phyloP scores from a whole-genome alignment of 2,888 invertebrate species.

The Latrodectus elegans region DNA sequence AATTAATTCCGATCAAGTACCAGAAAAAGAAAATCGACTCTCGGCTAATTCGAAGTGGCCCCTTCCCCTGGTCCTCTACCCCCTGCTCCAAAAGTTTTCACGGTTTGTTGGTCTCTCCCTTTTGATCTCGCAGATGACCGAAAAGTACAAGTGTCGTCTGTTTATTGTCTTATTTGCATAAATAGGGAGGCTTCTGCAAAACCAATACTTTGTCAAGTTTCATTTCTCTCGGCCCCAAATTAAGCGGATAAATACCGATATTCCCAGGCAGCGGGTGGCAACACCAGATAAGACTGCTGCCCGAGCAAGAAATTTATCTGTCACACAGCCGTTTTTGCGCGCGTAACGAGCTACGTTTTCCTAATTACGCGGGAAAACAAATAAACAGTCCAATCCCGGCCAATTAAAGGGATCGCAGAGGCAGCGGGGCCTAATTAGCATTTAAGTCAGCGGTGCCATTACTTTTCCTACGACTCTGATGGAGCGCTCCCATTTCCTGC shows the following conservation, averaged over 20 bases:
- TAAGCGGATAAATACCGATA: conserved; percentile 3
- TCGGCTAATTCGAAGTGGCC: background rate
- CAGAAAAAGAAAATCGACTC: background rate
- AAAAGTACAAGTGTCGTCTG: background rate
- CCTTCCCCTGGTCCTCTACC: too few species aligned
- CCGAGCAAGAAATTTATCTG: conserved; percentile 3
- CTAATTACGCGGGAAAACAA: too few species aligned
- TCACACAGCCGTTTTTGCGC: background rate
- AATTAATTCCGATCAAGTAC: background rate
- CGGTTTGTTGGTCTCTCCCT: background rate
- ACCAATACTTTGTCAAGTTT: conserved; percentile 5
- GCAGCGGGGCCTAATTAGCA: background rate
- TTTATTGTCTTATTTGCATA: conserved; percentile 3
- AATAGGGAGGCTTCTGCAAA: background rate
- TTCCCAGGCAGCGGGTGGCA: background rate
- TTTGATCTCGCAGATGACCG: background rate
- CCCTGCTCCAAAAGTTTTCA: too few species aligned
- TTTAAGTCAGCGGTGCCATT: background rate
- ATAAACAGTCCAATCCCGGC: background rate
- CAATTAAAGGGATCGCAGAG: background rate
- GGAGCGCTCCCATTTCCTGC: background rate
- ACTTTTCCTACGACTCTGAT: background rate
- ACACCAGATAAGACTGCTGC: background rate
- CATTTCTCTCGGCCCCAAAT: background rate
- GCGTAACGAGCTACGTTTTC: too few species aligned